Percentiles rank a stretch among this genome's conserved stretches.
Evolutionary conservation across 2,888 invertebrate genomes (phyloP).

Genomic region (Torymus texanus): DNA sequence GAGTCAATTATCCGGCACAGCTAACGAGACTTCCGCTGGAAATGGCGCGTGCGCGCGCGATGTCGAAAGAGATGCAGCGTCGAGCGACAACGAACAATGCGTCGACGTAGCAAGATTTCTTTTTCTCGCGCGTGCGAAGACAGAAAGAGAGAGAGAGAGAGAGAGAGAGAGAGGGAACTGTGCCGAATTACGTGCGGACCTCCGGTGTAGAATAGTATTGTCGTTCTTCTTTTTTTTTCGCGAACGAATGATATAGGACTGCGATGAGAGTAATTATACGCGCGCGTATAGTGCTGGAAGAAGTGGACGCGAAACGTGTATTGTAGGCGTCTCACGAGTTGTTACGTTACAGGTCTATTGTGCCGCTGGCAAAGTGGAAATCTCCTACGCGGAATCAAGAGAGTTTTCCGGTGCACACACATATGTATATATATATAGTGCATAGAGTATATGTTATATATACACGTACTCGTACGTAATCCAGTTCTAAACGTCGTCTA

Average conservation of each 20-base stretch:
- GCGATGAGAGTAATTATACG: slow-evolving; percentile 10
- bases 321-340: too few relatives aligned
- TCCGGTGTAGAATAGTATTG: too few relatives aligned
- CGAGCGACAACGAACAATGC: slow-evolving; percentile 40
- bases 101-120: slow-evolving; percentile 27
- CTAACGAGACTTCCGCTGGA: slow-evolving; percentile 50
- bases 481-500: too few relatives aligned
- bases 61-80: slow-evolving; percentile 39
- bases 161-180: background rate
- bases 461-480: too few relatives aligned
- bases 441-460: too few relatives aligned
- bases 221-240: slow-evolving; percentile 6
- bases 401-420: too few relatives aligned
- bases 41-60: slow-evolving; percentile 1
- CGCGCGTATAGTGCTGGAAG: background rate
- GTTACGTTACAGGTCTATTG: too few relatives aligned
- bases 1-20: slow-evolving; percentile 44
- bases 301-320: too few relatives aligned
- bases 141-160: too few relatives aligned
- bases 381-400: too few relatives aligned
- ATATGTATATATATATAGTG: too few relatives aligned
- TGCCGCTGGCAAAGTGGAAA: too few relatives aligned
- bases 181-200: slow-evolving; percentile 28
- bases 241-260: slow-evolving; percentile 2
- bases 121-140: background rate